Evolutionary conservation across 2,888 invertebrate species (phyloP), one percentile per base, ranked within the genome.

Genomic region (Chromoteleia sp.): DNA sequence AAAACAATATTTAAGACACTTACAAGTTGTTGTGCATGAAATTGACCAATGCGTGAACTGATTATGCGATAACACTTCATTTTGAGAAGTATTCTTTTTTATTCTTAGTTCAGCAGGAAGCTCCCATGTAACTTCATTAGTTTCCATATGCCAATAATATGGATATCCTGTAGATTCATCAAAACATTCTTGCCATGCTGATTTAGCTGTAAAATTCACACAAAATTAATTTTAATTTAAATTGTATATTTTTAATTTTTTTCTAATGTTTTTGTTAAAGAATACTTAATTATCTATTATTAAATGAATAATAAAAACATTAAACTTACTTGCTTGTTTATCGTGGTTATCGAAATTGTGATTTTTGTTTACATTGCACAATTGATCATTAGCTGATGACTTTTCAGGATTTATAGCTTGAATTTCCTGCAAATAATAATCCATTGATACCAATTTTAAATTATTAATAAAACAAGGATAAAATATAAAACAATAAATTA

Each of bases 181-280:
- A 83, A 92, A 92, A 86, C 94, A 94, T 88, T 94, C 94, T 92
- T 95, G 93, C 95, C 95, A 95, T 86, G 93, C 93, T 94, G 92
- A 71, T 92, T 84, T 70, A 52, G 81, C 87, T 86, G 21, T 4
- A 56, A 56, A 17, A 70, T 25, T 4, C 6, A 6, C 3, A 25
- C 25, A 25, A 25, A 25, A 4, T 25, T 25, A 4, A 25, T 6
- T 25, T 25, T 43, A 58, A 12, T 6, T 36, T 10, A 36, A 8
- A 2, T 36, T 36, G 10, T 36, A 36, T 36, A 36, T 21, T 36
- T 25, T n/a, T n/a, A n/a, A n/a, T n/a, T n/a, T n/a, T n/a, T n/a
- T n/a, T n/a, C n/a, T n/a, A n/a, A n/a, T n/a, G n/a, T n/a, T n/a
- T n/a, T n/a, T n/a, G n/a, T n/a, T n/a, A n/a, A n/a, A n/a, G n/a